Evolutionary conservation across 2,888 invertebrate species (phyloP).

Genomic region (Ornithoptera priamus): DNA sequence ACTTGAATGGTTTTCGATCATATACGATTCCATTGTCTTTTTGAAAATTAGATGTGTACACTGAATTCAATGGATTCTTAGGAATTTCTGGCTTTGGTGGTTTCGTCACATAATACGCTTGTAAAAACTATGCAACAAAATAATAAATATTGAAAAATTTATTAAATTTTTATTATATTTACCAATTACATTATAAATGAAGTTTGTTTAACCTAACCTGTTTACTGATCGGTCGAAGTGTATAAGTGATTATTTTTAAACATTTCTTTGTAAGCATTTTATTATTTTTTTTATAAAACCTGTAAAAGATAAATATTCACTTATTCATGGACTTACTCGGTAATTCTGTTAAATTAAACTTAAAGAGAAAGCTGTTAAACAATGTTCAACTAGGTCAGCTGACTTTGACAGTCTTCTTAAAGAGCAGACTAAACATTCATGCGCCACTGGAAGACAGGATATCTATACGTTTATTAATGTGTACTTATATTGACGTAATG

Average conservation of each 20-base stretch:
- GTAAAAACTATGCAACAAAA: conserved; percentile 9
- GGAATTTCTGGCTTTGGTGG: conserved; percentile 81
- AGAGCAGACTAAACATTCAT: too few species aligned
- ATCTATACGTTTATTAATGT: too few species aligned
- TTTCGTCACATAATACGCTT: conserved; percentile 63
- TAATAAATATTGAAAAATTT: too few species aligned
- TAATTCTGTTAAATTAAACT: too few species aligned
- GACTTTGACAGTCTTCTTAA: too few species aligned
- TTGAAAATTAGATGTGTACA: conserved; percentile 83
- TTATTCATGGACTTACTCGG: too few species aligned
- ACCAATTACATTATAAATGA: background rate
- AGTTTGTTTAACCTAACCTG: background rate
- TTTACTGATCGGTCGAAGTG: conserved; percentile 14
- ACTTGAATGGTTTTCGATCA: conserved; percentile 93
- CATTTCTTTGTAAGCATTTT: conserved; percentile 10
- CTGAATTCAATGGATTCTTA: conserved; percentile 80
- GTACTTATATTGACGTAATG: too few species aligned
- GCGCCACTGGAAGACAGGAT: too few species aligned
- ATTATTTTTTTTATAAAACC: too few species aligned
- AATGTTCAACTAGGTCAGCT: too few species aligned
- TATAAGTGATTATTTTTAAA: background rate
- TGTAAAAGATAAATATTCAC: too few species aligned
- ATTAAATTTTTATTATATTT: background rate
- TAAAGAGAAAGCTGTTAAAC: too few species aligned
- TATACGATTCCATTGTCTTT: conserved; percentile 87